phyloP scores from a whole-genome alignment of 1,140 invertebrate genomes.

The Trissolcus basalis region DNA sequence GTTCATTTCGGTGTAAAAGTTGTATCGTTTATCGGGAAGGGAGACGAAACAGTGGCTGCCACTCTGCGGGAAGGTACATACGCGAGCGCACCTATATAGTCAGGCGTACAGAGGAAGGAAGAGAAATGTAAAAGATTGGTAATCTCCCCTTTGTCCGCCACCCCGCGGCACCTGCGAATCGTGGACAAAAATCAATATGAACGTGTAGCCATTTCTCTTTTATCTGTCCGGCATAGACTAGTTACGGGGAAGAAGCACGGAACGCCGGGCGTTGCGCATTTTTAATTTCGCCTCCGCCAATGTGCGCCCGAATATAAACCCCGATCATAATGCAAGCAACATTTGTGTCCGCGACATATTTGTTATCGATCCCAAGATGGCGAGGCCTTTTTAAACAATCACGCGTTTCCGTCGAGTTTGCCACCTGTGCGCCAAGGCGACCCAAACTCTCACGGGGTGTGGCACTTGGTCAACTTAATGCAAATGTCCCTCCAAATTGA shows the following conservation, averaged over 20 bases:
- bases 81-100: slow-evolving; percentile 23
- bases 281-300: slow-evolving; percentile 42
- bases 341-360: slow-evolving; percentile 25
- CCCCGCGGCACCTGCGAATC: slow-evolving; percentile 63
- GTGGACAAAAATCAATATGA: slow-evolving; percentile 78
- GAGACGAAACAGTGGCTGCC: slow-evolving; percentile 28
- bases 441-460: neutral
- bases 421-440: neutral
- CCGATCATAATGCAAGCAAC: slow-evolving; percentile 30
- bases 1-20: slow-evolving; percentile 51
- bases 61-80: slow-evolving; percentile 9
- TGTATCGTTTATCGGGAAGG: slow-evolving; percentile 44
- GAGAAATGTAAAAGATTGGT: slow-evolving; percentile 70
- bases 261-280: slow-evolving; percentile 54
- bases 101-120: slow-evolving; percentile 57
- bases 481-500: no score
- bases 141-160: slow-evolving; percentile 70
- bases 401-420: slow-evolving; percentile 20
- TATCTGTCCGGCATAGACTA: slow-evolving; percentile 74
- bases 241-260: slow-evolving; percentile 67
- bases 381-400: slow-evolving; percentile 36
- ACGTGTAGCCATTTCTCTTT: slow-evolving; percentile 77
- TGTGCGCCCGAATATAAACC: neutral
- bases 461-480: no score
- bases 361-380: slow-evolving; percentile 31